phyloP scores from a whole-genome alignment of 1,140 invertebrate genomes.

The Luehdorfia chinensis region DNA sequence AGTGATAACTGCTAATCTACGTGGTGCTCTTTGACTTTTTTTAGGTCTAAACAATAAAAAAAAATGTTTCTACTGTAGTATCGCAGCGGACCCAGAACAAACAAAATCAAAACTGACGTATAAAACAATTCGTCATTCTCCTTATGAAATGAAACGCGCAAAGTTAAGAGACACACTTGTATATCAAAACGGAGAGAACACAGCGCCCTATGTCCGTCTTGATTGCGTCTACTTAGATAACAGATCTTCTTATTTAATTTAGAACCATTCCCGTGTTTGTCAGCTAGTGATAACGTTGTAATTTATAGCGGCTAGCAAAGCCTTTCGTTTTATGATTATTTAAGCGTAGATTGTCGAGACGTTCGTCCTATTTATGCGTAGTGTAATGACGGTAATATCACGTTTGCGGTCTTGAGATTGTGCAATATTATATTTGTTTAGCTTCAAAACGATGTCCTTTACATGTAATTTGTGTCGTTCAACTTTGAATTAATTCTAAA shows the following conservation, averaged over 20 bases:
- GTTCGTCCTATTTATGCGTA: constrained; percentile 44
- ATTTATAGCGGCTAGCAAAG: constrained; percentile 66
- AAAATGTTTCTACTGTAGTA: no score
- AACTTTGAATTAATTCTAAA: background rate
- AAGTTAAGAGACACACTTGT: background rate
- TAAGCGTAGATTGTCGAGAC: constrained; percentile 46
- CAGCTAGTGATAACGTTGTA: constrained; percentile 50
- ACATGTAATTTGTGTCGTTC: constrained; percentile 7
- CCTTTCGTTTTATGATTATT: constrained; percentile 61
- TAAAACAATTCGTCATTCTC: no score
- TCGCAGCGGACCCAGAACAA: no score
- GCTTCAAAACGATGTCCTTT: constrained; percentile 13
- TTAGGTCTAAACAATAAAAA: no score
- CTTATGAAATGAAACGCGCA: background rate
- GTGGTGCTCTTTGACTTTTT: no score
- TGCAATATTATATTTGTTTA: constrained; percentile 19
- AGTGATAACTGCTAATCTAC: no score
- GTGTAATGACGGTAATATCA: constrained; percentile 35
- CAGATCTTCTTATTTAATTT: constrained; percentile 57
- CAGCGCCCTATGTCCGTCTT: constrained; percentile 23
- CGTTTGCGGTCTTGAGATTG: constrained; percentile 35
- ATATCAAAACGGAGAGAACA: background rate
- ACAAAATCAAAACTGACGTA: no score
- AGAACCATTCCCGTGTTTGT: constrained; percentile 47
- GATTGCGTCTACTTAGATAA: constrained; percentile 50